Evolutionary conservation across 1,140 invertebrate genomes (phyloP), one percentile per base, ranked within the genome.

Genomic region (Drosophila orena): DNA sequence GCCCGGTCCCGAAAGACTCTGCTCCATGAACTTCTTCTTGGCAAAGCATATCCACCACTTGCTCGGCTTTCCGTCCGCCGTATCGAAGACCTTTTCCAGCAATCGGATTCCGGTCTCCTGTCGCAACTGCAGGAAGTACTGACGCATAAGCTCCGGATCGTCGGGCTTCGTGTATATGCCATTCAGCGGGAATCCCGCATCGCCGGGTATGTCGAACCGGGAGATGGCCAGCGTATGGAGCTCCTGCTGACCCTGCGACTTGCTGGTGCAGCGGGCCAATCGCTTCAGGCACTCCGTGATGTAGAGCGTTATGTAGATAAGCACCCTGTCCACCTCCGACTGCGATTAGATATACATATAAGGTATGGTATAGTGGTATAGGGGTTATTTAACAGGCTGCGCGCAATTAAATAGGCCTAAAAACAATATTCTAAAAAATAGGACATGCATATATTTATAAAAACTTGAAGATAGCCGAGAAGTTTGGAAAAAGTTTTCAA

Each of bases 1-100:
- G 8, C 83, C 90, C 8, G 91, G 88, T 12, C 81, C 88, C 3
- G 91, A 79, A 1, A 99, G 93, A 34, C 97, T 98, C 92, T 99
- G 99, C 91, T 99, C 99, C 98, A 99, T 99, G 90, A 99, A 99
- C 94, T 98, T 99, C 94, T 98, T 98, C 92, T 99, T 99, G 11
- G 98, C 96, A 94, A 99, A 99, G 91, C 98, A 99, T 22, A 99
- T 93, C 99, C 99, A 99, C 99, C 99, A 99, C 94, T 99, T 99
- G 88, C 97, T 98, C 8, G 99, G 98, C 91, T 98, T 98, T 1
- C 97, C 97, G 93, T 98, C 97, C 65, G 97, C 95, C 15, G 95
- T 94, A 44, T 95, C 95, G 93, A 98, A 99, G 1, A 98, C 98
- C 93, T 96, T 97, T 58, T 99, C 98, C 92, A 96, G 95, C 15